These are phyloP conservation scores for western clawed frog (Xenopus tropicalis) DNA, from an alignment of 2,113 vertebrate species.

Conservation along the genomic window DNA sequence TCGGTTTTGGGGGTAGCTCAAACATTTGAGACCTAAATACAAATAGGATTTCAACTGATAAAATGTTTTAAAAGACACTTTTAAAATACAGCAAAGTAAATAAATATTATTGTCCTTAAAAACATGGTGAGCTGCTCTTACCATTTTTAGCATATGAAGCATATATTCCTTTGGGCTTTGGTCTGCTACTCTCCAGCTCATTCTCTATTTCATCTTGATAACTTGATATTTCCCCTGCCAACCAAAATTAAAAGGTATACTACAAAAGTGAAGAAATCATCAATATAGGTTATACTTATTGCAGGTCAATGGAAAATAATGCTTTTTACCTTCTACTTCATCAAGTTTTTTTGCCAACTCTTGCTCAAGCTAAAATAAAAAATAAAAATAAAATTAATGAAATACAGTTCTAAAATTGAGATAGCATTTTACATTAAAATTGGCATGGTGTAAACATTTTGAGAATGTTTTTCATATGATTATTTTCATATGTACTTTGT, in stretches of 20 bases:
- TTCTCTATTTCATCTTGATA: slow-evolving; percentile 93
- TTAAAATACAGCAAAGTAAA: no score
- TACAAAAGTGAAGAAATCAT: neutral
- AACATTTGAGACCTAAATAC: no score
- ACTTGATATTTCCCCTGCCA: slow-evolving; percentile 82
- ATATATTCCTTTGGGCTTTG: slow-evolving; percentile 80
- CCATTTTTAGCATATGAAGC: slow-evolving; percentile 75
- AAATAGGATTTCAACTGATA: no score
- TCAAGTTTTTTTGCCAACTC: slow-evolving; percentile 84
- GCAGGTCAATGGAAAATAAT: slow-evolving; percentile 1
- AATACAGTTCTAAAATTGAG: no score
- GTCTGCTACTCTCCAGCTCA: slow-evolving; percentile 82
- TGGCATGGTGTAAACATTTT: no score
- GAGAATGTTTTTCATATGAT: no score
- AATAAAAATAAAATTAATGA: neutral
- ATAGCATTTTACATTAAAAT: no score
- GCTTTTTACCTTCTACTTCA: slow-evolving; percentile 83
- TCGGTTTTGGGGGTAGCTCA: no score
- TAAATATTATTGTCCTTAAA: no score
- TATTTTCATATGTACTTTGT: no score
- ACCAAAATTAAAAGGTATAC: slow-evolving; percentile 7
- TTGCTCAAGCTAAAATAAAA: slow-evolving; percentile 75
- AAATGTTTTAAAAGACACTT: no score
- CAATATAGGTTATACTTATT: no score
- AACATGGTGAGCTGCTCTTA: slow-evolving; percentile 48